Conservation (phyloP, 1,140 invertebrate genomes). For the Drosophila virilis region DNA sequence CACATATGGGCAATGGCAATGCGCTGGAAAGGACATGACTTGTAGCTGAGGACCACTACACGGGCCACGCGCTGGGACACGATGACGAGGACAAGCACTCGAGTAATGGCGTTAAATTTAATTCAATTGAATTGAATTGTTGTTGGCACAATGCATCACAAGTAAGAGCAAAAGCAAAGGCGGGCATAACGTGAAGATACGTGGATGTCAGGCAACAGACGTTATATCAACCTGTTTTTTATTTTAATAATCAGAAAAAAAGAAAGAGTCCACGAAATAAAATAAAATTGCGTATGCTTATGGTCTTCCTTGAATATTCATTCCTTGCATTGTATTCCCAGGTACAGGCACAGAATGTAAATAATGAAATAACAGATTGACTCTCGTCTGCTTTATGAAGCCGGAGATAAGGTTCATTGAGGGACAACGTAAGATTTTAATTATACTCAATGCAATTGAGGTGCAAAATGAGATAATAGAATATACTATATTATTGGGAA, state of each 20-base stretch:
- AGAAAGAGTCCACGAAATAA: constrained; percentile 34
- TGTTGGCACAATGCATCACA: constrained; percentile 74
- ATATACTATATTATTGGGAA: not conserved
- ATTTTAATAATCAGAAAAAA: constrained; percentile 41
- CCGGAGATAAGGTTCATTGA: constrained; percentile 27
- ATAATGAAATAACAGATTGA: constrained; percentile 33
- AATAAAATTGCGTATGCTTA: constrained; percentile 21
- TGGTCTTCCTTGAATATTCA: not conserved
- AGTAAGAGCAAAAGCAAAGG: constrained; percentile 24
- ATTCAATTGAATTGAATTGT: constrained; percentile 75
- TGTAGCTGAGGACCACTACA: constrained; percentile 16
- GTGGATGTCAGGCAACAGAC: constrained; percentile 1
- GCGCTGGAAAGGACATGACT: constrained; percentile 44
- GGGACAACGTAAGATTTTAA: constrained; percentile 6
- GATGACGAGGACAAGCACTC: constrained; percentile 35
- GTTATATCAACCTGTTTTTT: not conserved
- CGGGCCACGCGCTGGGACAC: not conserved
- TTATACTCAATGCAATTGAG: constrained; percentile 1
- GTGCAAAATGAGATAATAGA: not conserved
- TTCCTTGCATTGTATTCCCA: constrained; percentile 2
- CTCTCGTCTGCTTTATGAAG: constrained; percentile 6
- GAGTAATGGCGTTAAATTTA: constrained; percentile 78
- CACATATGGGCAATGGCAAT: constrained; percentile 71
- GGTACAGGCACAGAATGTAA: constrained; percentile 13
- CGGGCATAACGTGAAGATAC: constrained; percentile 24